Conservation (phyloP, 1,140 invertebrate genomes). For the Eurytemora carolleeae region DNA sequence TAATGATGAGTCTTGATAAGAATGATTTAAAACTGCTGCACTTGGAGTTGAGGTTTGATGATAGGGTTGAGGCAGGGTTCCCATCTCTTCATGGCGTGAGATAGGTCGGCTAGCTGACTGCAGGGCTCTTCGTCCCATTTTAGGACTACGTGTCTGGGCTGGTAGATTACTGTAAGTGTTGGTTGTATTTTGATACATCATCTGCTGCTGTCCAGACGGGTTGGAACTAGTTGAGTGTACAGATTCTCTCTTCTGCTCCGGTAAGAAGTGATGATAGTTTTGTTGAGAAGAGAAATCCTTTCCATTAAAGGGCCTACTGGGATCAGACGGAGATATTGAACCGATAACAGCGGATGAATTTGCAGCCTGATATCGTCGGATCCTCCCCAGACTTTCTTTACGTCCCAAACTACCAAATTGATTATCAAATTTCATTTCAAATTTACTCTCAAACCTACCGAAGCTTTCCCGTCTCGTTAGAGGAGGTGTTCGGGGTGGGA, state of each 20-base stretch:
- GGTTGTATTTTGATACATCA: not conserved
- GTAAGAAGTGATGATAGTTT: too few relatives aligned
- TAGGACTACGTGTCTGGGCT: conserved; percentile 27
- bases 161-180: not conserved
- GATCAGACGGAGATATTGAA: too few relatives aligned
- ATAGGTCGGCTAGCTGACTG: conserved; percentile 18
- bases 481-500: not conserved
- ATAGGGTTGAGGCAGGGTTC: not conserved
- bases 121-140: conserved; percentile 33
- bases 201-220: not conserved
- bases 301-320: too few relatives aligned
- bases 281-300: too few relatives aligned
- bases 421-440: conserved; percentile 6
- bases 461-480: not conserved
- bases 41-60: not conserved
- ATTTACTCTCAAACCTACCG: not conserved
- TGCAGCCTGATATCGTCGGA: conserved; percentile 4
- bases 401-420: conserved; percentile 14
- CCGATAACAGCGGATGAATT: conserved; percentile 1
- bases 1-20: not conserved
- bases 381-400: conserved; percentile 7
- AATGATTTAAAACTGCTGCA: not conserved
- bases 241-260: too few relatives aligned
- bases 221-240: too few relatives aligned
- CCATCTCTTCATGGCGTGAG: not conserved